Evolutionary conservation across 2,113 vertebrate genomes (phyloP).

Genomic region (Tonatia bakeri): DNA sequence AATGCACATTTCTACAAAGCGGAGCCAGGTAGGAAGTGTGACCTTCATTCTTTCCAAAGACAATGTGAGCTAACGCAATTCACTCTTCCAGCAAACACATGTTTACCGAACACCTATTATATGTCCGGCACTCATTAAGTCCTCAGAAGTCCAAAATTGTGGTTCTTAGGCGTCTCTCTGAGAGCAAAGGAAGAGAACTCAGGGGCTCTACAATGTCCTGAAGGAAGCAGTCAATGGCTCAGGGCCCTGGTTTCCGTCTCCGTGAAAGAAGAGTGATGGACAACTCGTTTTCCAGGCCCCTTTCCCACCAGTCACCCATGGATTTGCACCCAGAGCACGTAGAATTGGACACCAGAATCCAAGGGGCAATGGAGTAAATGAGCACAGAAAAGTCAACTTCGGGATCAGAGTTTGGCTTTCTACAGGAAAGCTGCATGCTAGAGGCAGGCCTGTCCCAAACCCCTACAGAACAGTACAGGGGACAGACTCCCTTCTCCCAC

Average conservation of each 20-base stretch:
- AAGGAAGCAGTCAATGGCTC: not conserved
- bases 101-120: not conserved
- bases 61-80: not conserved
- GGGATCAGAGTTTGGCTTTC: not conserved
- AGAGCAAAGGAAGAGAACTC: not conserved
- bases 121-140: not conserved
- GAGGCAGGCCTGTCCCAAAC: not conserved
- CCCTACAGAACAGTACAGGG: rapidly evolving
- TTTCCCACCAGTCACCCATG: not conserved
- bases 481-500: not conserved
- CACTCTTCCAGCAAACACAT: not conserved
- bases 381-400: not conserved
- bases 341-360: not conserved
- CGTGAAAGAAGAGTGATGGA: rapidly evolving
- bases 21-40: not conserved
- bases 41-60: not conserved
- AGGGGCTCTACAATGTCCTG: rapidly evolving
- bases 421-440: not conserved
- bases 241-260: not conserved
- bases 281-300: rapidly evolving
- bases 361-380: not conserved
- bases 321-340: not conserved
- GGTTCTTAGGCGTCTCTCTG: not conserved
- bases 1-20: not conserved
- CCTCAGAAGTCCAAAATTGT: not conserved